Conservation (phyloP, 2,113 vertebrate species). For the Marmota flaviventris region DNA sequence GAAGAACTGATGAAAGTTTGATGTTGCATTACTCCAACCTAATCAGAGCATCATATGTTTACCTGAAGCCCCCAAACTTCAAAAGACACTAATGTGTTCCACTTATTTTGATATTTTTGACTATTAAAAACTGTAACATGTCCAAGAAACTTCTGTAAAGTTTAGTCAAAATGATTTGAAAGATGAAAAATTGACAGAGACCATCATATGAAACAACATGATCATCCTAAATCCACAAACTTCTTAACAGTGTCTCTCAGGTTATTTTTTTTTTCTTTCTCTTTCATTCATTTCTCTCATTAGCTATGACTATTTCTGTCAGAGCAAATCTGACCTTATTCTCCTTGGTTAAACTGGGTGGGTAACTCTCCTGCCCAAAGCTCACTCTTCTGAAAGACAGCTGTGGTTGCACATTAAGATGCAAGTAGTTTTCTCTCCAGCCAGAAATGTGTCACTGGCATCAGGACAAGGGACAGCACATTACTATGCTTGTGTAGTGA, state of each 20-base stretch:
- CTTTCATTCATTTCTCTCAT: background rate
- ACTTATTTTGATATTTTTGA: background rate
- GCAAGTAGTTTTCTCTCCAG: background rate
- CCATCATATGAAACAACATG: background rate
- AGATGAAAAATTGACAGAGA: conserved; percentile 6
- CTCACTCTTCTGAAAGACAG: conserved; percentile 41
- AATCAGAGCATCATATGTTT: background rate
- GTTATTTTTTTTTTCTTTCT: background rate
- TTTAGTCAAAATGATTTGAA: background rate
- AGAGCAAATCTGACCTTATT: conserved; percentile 15
- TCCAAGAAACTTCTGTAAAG: background rate
- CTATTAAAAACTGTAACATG: background rate
- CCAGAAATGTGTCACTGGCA: background rate
- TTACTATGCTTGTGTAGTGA: background rate
- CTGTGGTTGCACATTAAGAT: background rate
- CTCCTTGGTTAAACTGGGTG: background rate
- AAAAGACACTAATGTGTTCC: background rate
- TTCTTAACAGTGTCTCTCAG: background rate
- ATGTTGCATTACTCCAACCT: background rate
- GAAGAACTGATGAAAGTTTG: background rate
- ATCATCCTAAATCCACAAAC: background rate
- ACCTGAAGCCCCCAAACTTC: background rate
- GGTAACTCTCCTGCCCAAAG: background rate
- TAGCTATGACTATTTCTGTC: conserved; percentile 6
- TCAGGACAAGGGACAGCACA: background rate